Evolutionary conservation across 1,140 invertebrate species (phyloP), one percentile per base, ranked within the genome.

Genomic region (Pseudomyrmex flavicornis): DNA sequence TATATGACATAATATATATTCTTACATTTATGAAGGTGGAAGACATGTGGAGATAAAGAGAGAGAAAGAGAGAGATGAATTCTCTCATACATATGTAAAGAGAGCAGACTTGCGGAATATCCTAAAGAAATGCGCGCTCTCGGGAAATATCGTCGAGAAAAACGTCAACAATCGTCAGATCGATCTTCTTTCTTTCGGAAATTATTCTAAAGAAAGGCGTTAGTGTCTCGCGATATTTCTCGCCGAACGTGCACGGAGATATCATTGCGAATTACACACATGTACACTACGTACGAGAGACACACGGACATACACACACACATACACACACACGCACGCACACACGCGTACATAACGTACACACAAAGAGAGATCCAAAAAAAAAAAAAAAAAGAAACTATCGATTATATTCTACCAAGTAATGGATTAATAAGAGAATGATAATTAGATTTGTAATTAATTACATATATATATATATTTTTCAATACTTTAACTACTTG

Each of bases 371-470:
- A 87, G 82, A 84, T 69, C 86, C 72, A 85, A 88, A 22, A 22
- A 22, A 22, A 35, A 35, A 35, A 35, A 52, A 85, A 88, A 86
- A 83, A 84, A 83, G 52, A 70, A 74, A 86, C 89, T 91, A 92
- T 92, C 77, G 84, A 91, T 91, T 91, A 92, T 35, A 35, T 91
- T 91, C 89, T 92, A 92, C 89, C 87, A 89, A 89, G 86, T 91
- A 92, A 90, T 82, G 80, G 85, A 90, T 91, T 89, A 91, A 56
- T 73, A 91, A 93, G 82, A 92, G 89, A 88, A 92, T 91, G 88
- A 93, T 93, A 92, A 94, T 94, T 94, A 94, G 92, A 94, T 94
- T 94, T 94, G 91, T 94, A 94, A 94, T 93, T 93, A 92, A 93
- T 91, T 92, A 93, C 90, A 26, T 35, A 35, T 35, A 35, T 35